A percentile compares a stretch with the other conserved stretches of the same genome.
Evolutionary conservation across 2,888 invertebrate genomes (phyloP).

Genomic region (Hirtodrosophila duncani): DNA sequence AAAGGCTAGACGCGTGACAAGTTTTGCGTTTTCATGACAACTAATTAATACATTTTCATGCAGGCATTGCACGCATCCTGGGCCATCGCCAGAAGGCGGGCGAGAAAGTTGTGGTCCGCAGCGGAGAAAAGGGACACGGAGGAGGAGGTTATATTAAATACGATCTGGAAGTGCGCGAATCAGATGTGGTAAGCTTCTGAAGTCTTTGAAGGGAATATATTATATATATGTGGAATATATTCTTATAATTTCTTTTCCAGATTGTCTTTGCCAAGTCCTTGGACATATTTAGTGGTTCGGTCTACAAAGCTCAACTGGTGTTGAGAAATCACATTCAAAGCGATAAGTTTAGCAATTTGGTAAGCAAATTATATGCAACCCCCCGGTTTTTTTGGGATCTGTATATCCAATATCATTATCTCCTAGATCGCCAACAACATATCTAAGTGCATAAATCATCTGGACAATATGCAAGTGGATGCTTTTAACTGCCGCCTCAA

Average conservation of each 20-base stretch:
- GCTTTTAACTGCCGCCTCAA: conserved; percentile 74
- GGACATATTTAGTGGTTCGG: conserved; percentile 77
- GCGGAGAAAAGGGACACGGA: conserved; percentile 69
- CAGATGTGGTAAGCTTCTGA: conserved; percentile 73
- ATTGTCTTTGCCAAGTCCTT: conserved; percentile 77
- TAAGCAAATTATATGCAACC: conserved; percentile 43
- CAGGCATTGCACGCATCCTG: conserved; percentile 76
- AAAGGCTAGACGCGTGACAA: conserved; percentile 18
- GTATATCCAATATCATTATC: not conserved
- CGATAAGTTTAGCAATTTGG: conserved; percentile 78
- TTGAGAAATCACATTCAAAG: conserved; percentile 78
- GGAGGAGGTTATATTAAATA: conserved; percentile 75
- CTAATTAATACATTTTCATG: too few relatives aligned
- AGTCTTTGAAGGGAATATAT: not conserved
- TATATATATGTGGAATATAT: conserved; percentile 8
- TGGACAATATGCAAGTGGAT: conserved; percentile 68
- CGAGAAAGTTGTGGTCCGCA: conserved; percentile 76
- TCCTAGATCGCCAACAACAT: conserved; percentile 75
- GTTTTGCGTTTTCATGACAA: conserved; percentile 7
- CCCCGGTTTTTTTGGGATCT: not conserved
- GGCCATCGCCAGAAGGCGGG: conserved; percentile 73
- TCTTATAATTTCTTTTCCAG: conserved; percentile 44
- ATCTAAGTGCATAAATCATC: conserved; percentile 71
- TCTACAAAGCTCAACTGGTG: conserved; percentile 75
- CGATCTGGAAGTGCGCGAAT: conserved; percentile 78